These are phyloP conservation scores for Tortrix viridana DNA, from an alignment of 2,888 invertebrate species.

Conservation along the genomic window DNA sequence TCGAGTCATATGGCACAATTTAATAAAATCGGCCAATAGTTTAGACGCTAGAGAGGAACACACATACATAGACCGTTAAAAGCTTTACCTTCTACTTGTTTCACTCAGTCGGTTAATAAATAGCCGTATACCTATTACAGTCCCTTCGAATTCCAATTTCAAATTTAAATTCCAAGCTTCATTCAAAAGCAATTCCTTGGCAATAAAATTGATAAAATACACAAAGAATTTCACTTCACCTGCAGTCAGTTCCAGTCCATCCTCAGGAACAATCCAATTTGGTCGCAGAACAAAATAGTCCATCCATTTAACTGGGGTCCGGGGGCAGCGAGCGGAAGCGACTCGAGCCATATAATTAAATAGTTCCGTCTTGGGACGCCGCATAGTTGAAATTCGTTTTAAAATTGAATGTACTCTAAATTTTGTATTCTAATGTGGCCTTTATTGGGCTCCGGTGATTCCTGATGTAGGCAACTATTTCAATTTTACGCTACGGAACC, in stretches of 20 bases:
- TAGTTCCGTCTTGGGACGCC: slow-evolving; percentile 26
- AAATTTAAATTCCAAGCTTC: slow-evolving; percentile 26
- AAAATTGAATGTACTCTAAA: slow-evolving; percentile 26
- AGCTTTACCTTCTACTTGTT: too few relatives aligned
- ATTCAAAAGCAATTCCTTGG: slow-evolving; percentile 24
- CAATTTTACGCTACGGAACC: too few relatives aligned
- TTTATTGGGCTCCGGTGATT: neutral
- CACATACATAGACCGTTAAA: too few relatives aligned
- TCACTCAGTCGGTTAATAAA: too few relatives aligned
- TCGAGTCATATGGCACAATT: too few relatives aligned
- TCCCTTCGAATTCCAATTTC: neutral
- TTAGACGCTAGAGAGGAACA: too few relatives aligned
- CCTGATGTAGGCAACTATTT: too few relatives aligned
- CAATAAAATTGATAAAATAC: slow-evolving; percentile 31
- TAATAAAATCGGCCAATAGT: too few relatives aligned
- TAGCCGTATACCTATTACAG: too few relatives aligned
- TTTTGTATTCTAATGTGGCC: neutral
- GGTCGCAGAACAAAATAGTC: slow-evolving; percentile 24
- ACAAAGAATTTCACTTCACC: slow-evolving; percentile 26
- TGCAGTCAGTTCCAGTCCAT: slow-evolving; percentile 18
- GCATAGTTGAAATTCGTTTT: slow-evolving; percentile 21
- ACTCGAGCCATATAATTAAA: slow-evolving; percentile 31
- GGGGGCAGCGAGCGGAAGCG: slow-evolving; percentile 20
- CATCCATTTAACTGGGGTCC: slow-evolving; percentile 23
- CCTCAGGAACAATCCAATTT: slow-evolving; percentile 34